These are phyloP conservation scores for Meloidogyne hapla DNA, from an alignment of 1,140 invertebrate genomes.

Conservation along the genomic window DNA sequence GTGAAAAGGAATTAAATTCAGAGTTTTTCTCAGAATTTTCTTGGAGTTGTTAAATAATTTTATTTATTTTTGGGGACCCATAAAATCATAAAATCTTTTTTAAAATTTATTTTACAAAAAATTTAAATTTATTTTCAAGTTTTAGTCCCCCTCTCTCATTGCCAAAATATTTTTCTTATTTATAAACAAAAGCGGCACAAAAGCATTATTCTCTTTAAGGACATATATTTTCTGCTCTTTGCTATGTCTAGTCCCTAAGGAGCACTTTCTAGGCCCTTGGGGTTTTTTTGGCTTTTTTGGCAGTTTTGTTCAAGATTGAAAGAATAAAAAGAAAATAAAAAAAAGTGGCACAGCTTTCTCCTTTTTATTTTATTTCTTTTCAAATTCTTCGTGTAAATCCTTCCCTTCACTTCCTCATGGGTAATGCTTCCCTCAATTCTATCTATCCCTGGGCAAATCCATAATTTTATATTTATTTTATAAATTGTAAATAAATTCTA, in stretches of 20 bases:
- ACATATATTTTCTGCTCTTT: not conserved
- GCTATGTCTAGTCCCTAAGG: not conserved
- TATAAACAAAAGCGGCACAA: too few species aligned
- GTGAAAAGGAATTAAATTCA: too few species aligned
- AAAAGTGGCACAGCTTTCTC: not conserved
- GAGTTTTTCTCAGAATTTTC: too few species aligned
- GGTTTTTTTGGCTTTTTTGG: not conserved
- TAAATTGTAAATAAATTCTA: not conserved
- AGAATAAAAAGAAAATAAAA: not conserved
- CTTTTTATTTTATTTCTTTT: not conserved
- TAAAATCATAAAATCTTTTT: too few species aligned
- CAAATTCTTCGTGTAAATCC: not conserved
- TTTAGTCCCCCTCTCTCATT: too few species aligned
- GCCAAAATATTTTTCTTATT: too few species aligned
- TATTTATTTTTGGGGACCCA: too few species aligned
- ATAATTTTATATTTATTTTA: constrained; percentile 4
- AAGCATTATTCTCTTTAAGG: too few species aligned
- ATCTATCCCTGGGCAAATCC: not conserved
- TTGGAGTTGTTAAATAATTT: too few species aligned
- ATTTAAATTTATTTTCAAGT: too few species aligned
- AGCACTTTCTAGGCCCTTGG: not conserved
- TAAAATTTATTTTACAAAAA: too few species aligned
- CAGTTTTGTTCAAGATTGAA: not conserved
- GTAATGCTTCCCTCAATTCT: not conserved
- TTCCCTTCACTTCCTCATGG: not conserved